Conservation (phyloP, 2,113 vertebrate genomes). For the Aepyceros melampus region DNA sequence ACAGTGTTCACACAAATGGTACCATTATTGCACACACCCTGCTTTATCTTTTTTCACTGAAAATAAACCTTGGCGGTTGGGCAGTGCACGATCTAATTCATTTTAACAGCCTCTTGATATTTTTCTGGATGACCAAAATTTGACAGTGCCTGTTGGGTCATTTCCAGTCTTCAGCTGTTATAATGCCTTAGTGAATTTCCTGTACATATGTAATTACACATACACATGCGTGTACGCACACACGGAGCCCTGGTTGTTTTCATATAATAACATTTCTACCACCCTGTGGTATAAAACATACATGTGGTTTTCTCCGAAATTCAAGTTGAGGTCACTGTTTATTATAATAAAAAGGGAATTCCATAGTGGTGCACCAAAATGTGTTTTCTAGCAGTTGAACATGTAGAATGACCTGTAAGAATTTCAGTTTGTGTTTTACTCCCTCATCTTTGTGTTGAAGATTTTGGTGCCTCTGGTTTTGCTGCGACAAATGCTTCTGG, state of each 20-base stretch:
- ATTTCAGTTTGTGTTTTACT: neutral
- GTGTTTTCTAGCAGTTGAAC: neutral
- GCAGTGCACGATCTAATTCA: neutral
- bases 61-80: neutral
- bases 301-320: neutral
- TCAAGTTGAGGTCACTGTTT: neutral
- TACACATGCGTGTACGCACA: neutral
- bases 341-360: neutral
- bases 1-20: neutral
- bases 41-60: neutral
- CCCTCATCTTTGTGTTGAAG: slow-evolving; percentile 75
- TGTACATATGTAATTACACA: neutral
- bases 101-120: neutral
- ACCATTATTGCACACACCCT: neutral
- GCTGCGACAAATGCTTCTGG: slow-evolving; percentile 86
- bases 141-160: neutral
- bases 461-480: slow-evolving; percentile 92
- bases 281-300: neutral
- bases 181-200: neutral
- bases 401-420: neutral
- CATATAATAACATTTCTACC: neutral
- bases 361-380: neutral
- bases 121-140: neutral
- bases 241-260: neutral
- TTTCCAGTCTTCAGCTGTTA: neutral